Evolutionary conservation across 2,113 vertebrate species (phyloP).

Genomic region (Ptilorrhoa leucosticta): DNA sequence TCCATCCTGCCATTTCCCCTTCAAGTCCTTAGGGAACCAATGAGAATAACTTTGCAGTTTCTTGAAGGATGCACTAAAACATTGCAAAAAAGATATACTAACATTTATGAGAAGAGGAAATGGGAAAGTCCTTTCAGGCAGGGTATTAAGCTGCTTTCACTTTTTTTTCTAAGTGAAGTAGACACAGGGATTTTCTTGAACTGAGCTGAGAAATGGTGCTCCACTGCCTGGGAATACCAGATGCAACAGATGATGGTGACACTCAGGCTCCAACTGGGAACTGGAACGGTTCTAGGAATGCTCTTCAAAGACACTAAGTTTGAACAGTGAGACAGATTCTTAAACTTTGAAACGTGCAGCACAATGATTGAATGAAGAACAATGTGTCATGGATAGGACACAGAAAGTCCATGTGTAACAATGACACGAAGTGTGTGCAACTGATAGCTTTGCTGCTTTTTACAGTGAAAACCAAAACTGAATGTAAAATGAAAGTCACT

Average conservation of each 20-base stretch:
- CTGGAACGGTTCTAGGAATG: background rate
- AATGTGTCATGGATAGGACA: background rate
- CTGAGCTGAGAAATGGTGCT: background rate
- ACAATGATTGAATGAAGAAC: background rate
- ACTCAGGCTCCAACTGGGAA: background rate
- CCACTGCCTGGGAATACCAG: background rate
- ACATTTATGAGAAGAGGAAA: background rate
- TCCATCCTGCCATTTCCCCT: background rate
- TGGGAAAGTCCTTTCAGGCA: background rate
- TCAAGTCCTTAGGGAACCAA: background rate
- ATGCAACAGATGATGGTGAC: rapidly evolving
- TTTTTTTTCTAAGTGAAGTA: background rate
- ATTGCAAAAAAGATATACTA: background rate
- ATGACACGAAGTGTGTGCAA: background rate
- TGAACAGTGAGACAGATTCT: background rate
- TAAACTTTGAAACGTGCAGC: background rate
- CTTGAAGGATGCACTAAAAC: background rate
- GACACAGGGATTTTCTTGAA: background rate
- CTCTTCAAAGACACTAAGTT: background rate
- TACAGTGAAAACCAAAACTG: background rate
- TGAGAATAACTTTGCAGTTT: background rate
- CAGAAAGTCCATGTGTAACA: background rate
- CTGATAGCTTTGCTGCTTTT: background rate
- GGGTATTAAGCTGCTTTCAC: background rate
- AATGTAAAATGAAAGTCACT: background rate